Base-by-base conservation (phyloP, 2,113 vertebrate genomes). In the Fukomys damarensis region DNA sequence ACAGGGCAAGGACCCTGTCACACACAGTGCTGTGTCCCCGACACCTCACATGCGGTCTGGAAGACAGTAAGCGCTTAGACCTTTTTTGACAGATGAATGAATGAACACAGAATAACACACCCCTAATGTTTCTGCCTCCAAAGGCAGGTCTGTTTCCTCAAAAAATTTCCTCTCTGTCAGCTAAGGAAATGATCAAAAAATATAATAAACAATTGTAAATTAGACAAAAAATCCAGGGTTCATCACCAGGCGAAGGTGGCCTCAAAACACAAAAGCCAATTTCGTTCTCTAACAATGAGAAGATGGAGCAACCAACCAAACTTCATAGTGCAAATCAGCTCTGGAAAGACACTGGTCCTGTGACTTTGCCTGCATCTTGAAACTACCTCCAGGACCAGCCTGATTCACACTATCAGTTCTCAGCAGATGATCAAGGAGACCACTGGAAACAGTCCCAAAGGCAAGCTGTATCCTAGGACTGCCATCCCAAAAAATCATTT, bases 21-120 rank as follows among this genome's bases (percentile, higher is more conserved):
- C 79, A 38, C 0, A 38, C 28, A 58, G 11, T 0, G 0, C 0
- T 38, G 7, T 2, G 22, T 68, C 10, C 10, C 41, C 43, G 49
- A 70, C 17, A n/a, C 58, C 49, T 46, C 46, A 13, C 22, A 17
- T 9, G 1, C 61, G 2, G 2, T 43, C 70, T 56, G 20, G 20
- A 54, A 68, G 26, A 54, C 3, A 26, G 19, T 3, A 26, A 66
- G 22, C n/a, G 8, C 38, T 46, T 43, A 16, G 3, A 6, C 20
- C 28, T 11, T 22, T 24, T 76, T 49, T 26, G 70, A 54, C 22
- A n/a, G n/a, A 41, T 7, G 14, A 5, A 41, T 24, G 16, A n/a
- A 46, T 32, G 66, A 28, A 83, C 30, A 28, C 0, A 81, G 10
- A 70, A 65, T 17, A 83, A 58, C 46, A 65, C 59, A 66, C 38